Evolutionary conservation across 2,797 vertebrate species (phyloP).

Genomic region (Macrochelys suwanniensis): DNA sequence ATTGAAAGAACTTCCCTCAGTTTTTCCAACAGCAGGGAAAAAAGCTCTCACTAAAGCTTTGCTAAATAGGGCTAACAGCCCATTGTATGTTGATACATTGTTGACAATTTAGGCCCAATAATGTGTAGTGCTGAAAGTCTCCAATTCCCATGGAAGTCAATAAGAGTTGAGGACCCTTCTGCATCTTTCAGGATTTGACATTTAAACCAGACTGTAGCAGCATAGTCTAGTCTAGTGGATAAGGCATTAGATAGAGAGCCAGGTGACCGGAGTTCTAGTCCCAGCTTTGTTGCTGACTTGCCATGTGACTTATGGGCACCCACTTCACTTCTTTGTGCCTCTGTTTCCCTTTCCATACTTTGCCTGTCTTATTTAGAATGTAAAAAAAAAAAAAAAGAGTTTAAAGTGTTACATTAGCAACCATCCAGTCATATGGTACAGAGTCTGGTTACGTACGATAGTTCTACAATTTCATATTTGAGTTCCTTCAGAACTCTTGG

Average conservation of each 20-base stretch:
- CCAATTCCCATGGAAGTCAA: background rate
- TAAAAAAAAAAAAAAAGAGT: no score
- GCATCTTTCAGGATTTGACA: background rate
- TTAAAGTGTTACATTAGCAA: no score
- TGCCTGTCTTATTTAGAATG: background rate
- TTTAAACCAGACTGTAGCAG: no score
- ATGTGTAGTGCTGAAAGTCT: background rate
- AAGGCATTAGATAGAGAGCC: background rate
- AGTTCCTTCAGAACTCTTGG: no score
- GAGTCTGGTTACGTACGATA: no score
- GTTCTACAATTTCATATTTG: no score
- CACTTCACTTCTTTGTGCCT: background rate
- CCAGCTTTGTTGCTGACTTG: background rate
- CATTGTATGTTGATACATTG: no score
- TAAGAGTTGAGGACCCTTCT: background rate
- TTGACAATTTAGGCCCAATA: background rate
- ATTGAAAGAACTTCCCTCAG: no score
- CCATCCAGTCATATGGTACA: no score
- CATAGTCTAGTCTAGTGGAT: background rate
- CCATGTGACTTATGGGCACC: background rate
- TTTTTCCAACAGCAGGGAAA: no score
- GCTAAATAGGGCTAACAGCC: no score
- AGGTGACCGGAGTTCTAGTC: background rate
- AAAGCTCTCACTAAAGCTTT: no score
- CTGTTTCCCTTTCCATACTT: background rate